phyloP scores from a whole-genome alignment of 2,113 vertebrate genomes.

The Sinocyclocheilus grahami region DNA sequence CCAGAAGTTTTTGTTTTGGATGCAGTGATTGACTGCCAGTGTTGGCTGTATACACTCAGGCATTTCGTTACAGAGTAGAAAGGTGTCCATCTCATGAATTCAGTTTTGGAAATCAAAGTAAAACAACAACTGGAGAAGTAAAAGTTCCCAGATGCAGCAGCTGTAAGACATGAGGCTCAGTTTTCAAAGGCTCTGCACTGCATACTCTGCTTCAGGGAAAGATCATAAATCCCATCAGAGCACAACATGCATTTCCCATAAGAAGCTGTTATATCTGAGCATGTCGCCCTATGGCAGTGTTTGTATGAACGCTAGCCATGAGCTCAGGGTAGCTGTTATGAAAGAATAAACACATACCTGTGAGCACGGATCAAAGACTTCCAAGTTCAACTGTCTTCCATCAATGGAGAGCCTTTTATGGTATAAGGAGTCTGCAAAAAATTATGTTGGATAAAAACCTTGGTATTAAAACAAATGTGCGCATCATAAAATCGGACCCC shows the following conservation, averaged over 20 bases:
- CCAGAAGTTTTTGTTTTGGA: not conserved
- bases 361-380: conserved; percentile 79
- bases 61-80: conserved; percentile 30
- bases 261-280: conserved; percentile 29
- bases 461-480: conserved; percentile 32
- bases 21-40: not conserved
- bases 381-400: conserved; percentile 77
- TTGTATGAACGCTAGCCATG: conserved; percentile 7
- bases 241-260: conserved; percentile 36
- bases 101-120: conserved; percentile 55
- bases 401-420: conserved; percentile 77
- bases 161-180: conserved; percentile 46
- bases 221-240: conserved; percentile 39
- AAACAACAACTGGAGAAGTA: conserved; percentile 57
- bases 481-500: conserved; percentile 22
- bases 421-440: conserved; percentile 74
- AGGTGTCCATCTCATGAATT: conserved; percentile 42
- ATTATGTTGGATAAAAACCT: conserved; percentile 31
- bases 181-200: conserved; percentile 56
- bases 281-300: conserved; percentile 20
- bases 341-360: conserved; percentile 64
- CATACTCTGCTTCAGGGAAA: conserved; percentile 30
- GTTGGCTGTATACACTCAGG: not conserved
- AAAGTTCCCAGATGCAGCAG: conserved; percentile 47
- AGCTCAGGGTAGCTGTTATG: not conserved